Conservation (phyloP, 2,113 vertebrate species). For the Myocastor coypus region DNA sequence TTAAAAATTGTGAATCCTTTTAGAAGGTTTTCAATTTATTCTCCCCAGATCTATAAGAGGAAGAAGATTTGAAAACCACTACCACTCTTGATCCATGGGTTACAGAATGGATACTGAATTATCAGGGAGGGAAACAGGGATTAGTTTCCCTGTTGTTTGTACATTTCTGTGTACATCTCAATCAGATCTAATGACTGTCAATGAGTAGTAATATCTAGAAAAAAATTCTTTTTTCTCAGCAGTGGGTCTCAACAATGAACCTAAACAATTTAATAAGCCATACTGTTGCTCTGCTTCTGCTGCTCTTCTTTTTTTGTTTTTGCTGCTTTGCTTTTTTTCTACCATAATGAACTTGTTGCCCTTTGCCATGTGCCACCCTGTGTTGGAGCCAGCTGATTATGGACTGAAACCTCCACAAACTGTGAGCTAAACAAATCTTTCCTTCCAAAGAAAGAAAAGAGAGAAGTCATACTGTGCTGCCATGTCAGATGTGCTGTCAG, state of each 20-base stretch:
- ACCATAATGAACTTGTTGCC: too few relatives aligned
- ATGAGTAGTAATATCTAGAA: neutral
- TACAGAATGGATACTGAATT: neutral
- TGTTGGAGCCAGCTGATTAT: too few relatives aligned
- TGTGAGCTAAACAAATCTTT: too few relatives aligned
- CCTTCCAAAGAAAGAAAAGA: too few relatives aligned
- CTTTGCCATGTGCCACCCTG: too few relatives aligned
- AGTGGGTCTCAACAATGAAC: neutral
- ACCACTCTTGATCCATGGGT: neutral
- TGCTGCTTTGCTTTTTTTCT: too few relatives aligned
- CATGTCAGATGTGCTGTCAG: neutral
- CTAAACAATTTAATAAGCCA: neutral
- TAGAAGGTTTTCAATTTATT: constrained; percentile 2
- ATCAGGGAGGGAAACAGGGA: neutral
- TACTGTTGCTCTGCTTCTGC: too few relatives aligned
- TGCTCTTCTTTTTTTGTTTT: too few relatives aligned
- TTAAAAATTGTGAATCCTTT: neutral
- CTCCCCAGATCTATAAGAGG: neutral
- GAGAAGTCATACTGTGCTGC: neutral
- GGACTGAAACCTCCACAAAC: too few relatives aligned
- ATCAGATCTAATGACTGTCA: neutral
- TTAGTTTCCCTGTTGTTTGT: neutral
- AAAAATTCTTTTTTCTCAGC: neutral
- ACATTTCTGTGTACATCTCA: neutral
- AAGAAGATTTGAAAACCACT: neutral